Base-by-base conservation (phyloP, 2,797 vertebrate genomes). In the Antennarius maculatus region DNA sequence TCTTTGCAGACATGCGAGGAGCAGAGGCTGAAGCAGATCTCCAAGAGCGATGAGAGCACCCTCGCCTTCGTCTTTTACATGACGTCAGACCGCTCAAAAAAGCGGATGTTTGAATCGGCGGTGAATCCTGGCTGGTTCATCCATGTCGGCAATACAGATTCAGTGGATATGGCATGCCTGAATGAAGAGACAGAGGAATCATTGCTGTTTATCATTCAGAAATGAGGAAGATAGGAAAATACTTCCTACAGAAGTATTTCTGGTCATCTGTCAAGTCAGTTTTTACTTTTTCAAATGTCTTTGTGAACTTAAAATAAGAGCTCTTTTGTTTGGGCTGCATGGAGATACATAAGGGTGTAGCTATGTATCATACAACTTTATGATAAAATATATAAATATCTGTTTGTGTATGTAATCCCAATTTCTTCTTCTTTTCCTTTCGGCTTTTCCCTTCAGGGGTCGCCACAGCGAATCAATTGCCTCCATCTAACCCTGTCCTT, bases 31-130 rank as follows among this genome's bases (percentile, higher is more conserved):
- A 69, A 34, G 67, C 61, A 39, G 5, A 94, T 95, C 77, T 88
- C 74, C 8, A 74, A 23, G 51, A 79, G 10, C 0, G 91, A 93
- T 11, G 48, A 76, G 14, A 31, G 1, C 6, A 28, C 64, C 31
- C 80, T 92, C 55, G 72, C 88, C 1, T 93, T 88, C 50, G 75
- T 95, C 59, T 95, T 95, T 84, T 95, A 92, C 86, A 93, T 94
- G 93, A 91, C 83, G 50, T n/a, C 49, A 0, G 43, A 60, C 4
- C n/a, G 0, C 2, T 58, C 71, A 0, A 37, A 16, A 0, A 29
- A 48, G n/a, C 74, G 69, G 0, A 85, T 3, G 5, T 95, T 95
- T 49, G 93, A 95, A 74, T 95, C 94, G 0, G 92, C 81, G 6
- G 72, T 83, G 49, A 70, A 87, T 61, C 14, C 0, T 0, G 92